phyloP scores from a whole-genome alignment of 2,888 invertebrate genomes.

The Protonemura montana region DNA sequence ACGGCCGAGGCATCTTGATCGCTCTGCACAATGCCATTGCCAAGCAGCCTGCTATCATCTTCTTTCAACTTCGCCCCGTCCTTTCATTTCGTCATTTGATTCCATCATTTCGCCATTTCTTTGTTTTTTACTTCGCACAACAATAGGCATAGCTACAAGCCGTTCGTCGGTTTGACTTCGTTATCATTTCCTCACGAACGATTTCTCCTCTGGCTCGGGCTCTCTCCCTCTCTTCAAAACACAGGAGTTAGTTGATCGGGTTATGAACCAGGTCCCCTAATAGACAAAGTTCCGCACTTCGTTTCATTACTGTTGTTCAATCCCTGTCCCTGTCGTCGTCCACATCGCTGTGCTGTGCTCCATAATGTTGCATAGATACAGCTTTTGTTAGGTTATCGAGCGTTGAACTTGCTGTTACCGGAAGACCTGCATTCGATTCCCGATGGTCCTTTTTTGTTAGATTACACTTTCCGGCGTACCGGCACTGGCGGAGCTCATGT shows the following conservation, averaged over 20 bases:
- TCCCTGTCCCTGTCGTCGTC: not conserved
- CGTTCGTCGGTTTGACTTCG: not conserved
- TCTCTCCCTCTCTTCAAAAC: not conserved
- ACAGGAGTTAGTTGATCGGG: not conserved
- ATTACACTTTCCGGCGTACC: conserved; percentile 10
- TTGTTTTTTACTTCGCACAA: not conserved
- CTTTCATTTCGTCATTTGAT: not conserved
- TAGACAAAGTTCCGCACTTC: conserved; percentile 19
- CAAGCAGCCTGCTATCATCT: not conserved
- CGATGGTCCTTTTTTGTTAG: conserved; percentile 15
- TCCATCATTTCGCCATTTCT: not conserved
- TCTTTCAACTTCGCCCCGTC: not conserved
- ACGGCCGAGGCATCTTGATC: too few species aligned
- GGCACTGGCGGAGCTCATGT: too few species aligned
- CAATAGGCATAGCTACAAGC: not conserved
- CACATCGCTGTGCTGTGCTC: not conserved
- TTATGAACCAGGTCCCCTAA: conserved; percentile 17
- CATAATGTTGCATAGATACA: conserved; percentile 8
- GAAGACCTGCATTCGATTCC: conserved; percentile 8
- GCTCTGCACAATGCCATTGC: not conserved
- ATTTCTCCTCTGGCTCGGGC: not conserved
- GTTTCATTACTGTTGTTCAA: conserved; percentile 7
- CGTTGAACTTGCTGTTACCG: conserved; percentile 19
- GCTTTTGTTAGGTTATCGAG: conserved; percentile 10
- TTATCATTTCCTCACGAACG: not conserved